Conservation (phyloP, 2,113 vertebrate species). For the Ageneiosus marmoratus region DNA sequence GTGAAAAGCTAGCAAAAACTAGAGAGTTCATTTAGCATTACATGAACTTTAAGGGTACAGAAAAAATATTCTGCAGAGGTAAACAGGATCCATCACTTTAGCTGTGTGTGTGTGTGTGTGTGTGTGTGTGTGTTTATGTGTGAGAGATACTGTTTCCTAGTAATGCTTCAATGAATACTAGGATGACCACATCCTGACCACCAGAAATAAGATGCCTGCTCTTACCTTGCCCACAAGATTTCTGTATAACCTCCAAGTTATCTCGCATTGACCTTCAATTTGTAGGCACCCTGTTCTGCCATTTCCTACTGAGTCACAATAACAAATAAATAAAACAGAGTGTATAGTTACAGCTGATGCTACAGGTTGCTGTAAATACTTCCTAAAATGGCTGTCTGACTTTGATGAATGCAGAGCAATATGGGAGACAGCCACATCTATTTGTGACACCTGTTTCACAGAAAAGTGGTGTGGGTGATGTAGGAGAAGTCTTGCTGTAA, state of each 20-base stretch:
- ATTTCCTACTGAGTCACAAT: conserved; percentile 46
- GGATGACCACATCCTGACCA: conserved; percentile 41
- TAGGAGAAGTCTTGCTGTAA: conserved; percentile 36
- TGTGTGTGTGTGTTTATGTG: neutral
- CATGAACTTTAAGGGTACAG: conserved; percentile 35
- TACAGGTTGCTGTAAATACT: conserved; percentile 25
- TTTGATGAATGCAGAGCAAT: conserved; percentile 1
- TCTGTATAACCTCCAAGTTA: conserved; percentile 53
- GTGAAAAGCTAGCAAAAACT: conserved; percentile 7
- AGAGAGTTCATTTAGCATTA: conserved; percentile 18
- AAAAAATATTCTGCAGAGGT: conserved; percentile 36
- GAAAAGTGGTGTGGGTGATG: conserved; percentile 9
- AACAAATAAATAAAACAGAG: conserved; percentile 46
- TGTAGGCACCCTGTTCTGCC: conserved; percentile 52
- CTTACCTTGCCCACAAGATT: conserved; percentile 35
- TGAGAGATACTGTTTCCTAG: conserved; percentile 37
- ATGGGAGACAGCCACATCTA: conserved; percentile 11
- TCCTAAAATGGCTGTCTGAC: conserved; percentile 8
- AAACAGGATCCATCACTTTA: conserved; percentile 1
- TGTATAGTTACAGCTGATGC: conserved; percentile 39
- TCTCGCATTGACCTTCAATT: conserved; percentile 63
- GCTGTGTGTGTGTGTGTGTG: conserved; percentile 1
- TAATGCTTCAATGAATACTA: conserved; percentile 13
- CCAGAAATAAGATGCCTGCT: conserved; percentile 53
- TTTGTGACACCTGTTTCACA: conserved; percentile 30